These are phyloP conservation scores for Rhynchophorus ferrugineus DNA, from an alignment of 1,140 invertebrate genomes.

Conservation along the genomic window DNA sequence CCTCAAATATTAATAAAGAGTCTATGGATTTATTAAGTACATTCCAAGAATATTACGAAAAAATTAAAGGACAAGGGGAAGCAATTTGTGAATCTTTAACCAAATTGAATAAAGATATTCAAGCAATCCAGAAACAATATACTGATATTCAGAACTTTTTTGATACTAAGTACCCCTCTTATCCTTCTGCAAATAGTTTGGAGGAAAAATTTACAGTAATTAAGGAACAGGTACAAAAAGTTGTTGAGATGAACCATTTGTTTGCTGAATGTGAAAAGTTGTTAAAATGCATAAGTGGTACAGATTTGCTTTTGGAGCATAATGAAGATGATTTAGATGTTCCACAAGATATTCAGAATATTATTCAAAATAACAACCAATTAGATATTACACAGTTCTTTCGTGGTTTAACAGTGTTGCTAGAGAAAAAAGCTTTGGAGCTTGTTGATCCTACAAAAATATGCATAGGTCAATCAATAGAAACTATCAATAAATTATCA, in stretches of 20 bases:
- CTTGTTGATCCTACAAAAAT: neutral
- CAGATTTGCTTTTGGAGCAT: slow-evolving; percentile 14
- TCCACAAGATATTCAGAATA: slow-evolving; percentile 4
- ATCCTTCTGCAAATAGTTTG: slow-evolving; percentile 5
- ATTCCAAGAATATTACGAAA: slow-evolving; percentile 13
- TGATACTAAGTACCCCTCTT: slow-evolving; percentile 10
- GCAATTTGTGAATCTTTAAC: slow-evolving; percentile 9
- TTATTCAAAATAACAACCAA: neutral
- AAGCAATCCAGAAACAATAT: slow-evolving; percentile 1
- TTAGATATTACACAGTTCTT: slow-evolving; percentile 13
- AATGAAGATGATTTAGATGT: slow-evolving; percentile 4
- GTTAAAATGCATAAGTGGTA: slow-evolving; percentile 11
- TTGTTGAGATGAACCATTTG: slow-evolving; percentile 10
- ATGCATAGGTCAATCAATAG: neutral
- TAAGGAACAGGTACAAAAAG: slow-evolving; percentile 11
- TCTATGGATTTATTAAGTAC: slow-evolving; percentile 6
- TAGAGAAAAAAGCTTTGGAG: neutral
- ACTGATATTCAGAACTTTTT: slow-evolving; percentile 3
- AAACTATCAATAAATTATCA: neutral
- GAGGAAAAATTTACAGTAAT: slow-evolving; percentile 12
- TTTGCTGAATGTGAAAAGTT: slow-evolving; percentile 13
- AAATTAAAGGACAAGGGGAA: slow-evolving; percentile 9
- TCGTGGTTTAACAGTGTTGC: neutral
- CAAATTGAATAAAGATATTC: slow-evolving; percentile 10
- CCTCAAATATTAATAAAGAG: slow-evolving; percentile 10